Evolutionary conservation across 2,113 vertebrate genomes (phyloP).

Genomic region (Cottus gobio): DNA sequence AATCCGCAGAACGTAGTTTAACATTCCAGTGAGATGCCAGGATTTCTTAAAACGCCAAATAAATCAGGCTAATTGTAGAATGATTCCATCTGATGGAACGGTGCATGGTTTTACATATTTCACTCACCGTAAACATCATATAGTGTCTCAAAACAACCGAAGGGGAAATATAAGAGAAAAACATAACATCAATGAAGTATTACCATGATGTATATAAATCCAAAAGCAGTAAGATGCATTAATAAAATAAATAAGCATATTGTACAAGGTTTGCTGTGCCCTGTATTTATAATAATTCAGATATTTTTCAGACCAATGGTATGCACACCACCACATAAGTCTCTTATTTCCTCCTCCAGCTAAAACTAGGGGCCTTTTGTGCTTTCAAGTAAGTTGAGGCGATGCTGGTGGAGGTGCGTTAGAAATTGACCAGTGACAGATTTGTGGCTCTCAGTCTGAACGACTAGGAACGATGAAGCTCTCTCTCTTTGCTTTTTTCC

Average conservation of each 20-base stretch:
- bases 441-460: conserved; percentile 58
- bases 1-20: neutral
- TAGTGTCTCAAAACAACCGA: neutral
- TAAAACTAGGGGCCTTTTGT: conserved; percentile 50
- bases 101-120: neutral
- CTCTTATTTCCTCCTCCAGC: conserved; percentile 29
- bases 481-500: neutral
- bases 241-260: neutral
- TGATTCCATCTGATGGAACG: neutral
- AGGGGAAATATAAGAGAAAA: neutral
- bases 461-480: conserved; percentile 23
- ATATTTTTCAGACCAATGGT: neutral
- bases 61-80: neutral
- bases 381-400: conserved; percentile 46
- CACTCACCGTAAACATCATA: neutral
- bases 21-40: neutral
- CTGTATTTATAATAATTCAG: neutral
- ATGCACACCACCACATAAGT: conserved; percentile 11
- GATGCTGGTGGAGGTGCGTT: conserved; percentile 55
- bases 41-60: conserved; percentile 17
- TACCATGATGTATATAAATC: neutral
- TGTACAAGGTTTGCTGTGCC: neutral
- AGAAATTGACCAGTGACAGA: conserved; percentile 73
- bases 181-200: neutral
- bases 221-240: neutral